phyloP scores from a whole-genome alignment of 2,113 vertebrate species.

The Anguilla japonica region DNA sequence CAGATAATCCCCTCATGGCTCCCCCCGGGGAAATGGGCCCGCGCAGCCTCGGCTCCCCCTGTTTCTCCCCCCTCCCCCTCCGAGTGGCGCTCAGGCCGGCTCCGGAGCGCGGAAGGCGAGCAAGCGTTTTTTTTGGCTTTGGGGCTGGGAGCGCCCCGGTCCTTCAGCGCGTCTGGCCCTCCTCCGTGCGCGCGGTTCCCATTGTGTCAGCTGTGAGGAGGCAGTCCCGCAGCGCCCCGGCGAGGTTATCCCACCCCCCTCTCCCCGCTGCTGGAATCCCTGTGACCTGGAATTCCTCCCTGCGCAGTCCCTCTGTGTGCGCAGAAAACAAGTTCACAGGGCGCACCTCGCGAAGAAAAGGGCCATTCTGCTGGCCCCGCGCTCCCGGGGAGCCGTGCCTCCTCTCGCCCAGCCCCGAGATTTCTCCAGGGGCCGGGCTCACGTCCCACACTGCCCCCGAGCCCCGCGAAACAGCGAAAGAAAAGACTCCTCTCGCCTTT shows the following conservation, averaged over 20 bases:
- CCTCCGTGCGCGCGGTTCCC: constrained; percentile 6
- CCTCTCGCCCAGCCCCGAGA: background rate
- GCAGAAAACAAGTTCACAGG: constrained; percentile 48
- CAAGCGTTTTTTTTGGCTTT: background rate
- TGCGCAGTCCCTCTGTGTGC: constrained; percentile 44
- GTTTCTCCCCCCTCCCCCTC: background rate
- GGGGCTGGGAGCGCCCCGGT: background rate
- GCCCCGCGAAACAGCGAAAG: constrained; percentile 33
- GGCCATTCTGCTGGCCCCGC: constrained; percentile 30
- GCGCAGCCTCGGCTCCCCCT: background rate
- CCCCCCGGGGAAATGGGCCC: background rate
- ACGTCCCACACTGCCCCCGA: constrained; percentile 18
- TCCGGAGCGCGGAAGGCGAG: background rate
- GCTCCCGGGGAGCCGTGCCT: constrained; percentile 7
- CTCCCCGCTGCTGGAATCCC: constrained; percentile 46
- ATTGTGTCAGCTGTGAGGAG: constrained; percentile 35
- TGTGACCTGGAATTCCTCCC: constrained; percentile 63
- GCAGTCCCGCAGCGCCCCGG: constrained; percentile 38
- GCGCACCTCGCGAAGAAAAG: constrained; percentile 33
- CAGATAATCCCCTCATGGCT: constrained; percentile 41
- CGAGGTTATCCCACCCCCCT: constrained; percentile 15
- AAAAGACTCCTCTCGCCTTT: constrained; percentile 19
- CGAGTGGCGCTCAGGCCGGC: background rate
- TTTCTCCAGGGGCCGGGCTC: constrained; percentile 20
- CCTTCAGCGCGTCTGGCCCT: background rate